Conservation (phyloP, 1,140 invertebrate genomes). For the Aphaenogaster floridana region DNA sequence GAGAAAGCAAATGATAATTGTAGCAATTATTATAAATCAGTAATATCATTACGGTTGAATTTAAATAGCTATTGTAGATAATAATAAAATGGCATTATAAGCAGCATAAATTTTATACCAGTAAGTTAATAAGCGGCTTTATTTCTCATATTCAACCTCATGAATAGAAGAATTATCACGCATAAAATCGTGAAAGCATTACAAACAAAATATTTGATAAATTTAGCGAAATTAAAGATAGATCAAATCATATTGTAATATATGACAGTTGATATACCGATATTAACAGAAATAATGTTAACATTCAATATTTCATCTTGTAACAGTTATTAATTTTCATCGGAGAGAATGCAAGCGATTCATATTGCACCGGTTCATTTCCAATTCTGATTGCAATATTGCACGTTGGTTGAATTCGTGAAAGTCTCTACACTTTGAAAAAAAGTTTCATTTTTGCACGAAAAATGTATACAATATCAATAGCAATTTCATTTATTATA, state of each 20-base stretch:
- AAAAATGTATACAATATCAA: conserved; percentile 29
- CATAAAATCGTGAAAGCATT: neutral
- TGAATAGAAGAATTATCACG: neutral
- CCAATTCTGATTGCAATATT: conserved; percentile 56
- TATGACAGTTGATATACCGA: neutral
- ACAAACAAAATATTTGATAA: neutral
- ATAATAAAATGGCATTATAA: neutral
- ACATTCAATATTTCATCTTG: conserved; percentile 36
- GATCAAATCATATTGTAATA: neutral
- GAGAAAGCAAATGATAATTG: neutral
- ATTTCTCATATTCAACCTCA: neutral
- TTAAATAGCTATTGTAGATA: neutral
- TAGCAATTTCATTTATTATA: conserved; percentile 25
- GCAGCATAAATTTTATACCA: conserved; percentile 13
- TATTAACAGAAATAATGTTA: neutral
- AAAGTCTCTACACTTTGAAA: conserved; percentile 31
- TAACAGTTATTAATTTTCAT: conserved; percentile 43
- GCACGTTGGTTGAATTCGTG: conserved; percentile 9
- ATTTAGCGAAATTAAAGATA: neutral
- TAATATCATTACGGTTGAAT: conserved; percentile 22
- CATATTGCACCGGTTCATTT: conserved; percentile 49
- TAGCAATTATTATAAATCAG: neutral
- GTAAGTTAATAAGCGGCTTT: neutral
- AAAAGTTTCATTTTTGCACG: conserved; percentile 19
- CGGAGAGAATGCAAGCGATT: conserved; percentile 22